These are phyloP conservation scores for Mythimna impura DNA, from an alignment of 2,888 invertebrate genomes.

Conservation along the genomic window DNA sequence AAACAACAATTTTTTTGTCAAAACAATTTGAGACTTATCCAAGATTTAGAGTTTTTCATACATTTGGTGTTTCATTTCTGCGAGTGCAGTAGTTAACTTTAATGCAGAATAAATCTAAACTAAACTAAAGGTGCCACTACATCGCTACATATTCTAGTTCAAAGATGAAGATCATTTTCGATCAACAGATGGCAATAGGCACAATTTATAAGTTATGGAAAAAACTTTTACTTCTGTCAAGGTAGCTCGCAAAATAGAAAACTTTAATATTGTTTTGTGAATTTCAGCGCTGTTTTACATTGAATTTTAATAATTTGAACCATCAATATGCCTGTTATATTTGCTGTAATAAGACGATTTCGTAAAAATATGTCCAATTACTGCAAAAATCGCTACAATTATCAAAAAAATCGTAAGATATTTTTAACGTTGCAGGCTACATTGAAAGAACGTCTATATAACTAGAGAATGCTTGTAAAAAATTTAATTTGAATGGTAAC, in stretches of 20 bases:
- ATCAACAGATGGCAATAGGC: not conserved
- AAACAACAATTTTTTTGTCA: no score
- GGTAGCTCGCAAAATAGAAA: not conserved
- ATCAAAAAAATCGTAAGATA: not conserved
- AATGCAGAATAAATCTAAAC: constrained; percentile 10
- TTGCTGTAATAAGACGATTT: not conserved
- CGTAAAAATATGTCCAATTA: not conserved
- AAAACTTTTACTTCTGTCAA: not conserved
- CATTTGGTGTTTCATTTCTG: constrained; percentile 30
- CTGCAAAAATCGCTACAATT: not conserved
- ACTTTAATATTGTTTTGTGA: not conserved
- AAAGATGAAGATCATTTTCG: not conserved
- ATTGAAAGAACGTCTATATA: not conserved
- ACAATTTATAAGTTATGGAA: not conserved
- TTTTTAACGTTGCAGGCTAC: not conserved
- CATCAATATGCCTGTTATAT: not conserved
- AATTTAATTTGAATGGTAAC: constrained; percentile 32
- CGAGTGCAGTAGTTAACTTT: constrained; percentile 30
- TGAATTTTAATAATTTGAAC: not conserved
- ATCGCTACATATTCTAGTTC: not conserved
- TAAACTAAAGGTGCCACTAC: constrained; percentile 10
- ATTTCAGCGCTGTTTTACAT: not conserved
- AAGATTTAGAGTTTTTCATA: not conserved
- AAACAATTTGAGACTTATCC: not conserved
- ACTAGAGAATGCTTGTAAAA: constrained; percentile 8